These are phyloP conservation scores for Drosophila takahashii DNA, from an alignment of 1,140 invertebrate genomes.

Conservation along the genomic window DNA sequence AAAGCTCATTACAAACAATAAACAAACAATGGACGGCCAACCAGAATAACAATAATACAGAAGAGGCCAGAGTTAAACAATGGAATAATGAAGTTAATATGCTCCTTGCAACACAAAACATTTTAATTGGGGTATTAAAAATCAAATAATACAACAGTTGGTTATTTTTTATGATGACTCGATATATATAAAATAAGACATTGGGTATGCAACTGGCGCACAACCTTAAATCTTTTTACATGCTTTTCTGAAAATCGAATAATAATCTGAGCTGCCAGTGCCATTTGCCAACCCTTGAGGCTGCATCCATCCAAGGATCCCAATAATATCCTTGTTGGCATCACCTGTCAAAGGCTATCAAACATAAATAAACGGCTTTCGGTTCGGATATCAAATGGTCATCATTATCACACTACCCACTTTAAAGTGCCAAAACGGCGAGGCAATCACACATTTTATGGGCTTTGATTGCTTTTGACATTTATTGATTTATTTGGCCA, in stretches of 20 bases:
- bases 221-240: too few species aligned
- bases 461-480: constrained; percentile 73
- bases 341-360: constrained; percentile 5
- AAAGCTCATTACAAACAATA: constrained; percentile 50
- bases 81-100: constrained; percentile 2
- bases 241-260: too few species aligned
- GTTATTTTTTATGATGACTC: too few species aligned
- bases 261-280: too few species aligned
- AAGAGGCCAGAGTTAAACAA: not conserved
- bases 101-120: not conserved
- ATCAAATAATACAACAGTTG: not conserved
- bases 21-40: constrained; percentile 10
- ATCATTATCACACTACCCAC: constrained; percentile 40
- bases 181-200: too few species aligned
- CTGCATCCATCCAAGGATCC: not conserved
- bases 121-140: constrained; percentile 1
- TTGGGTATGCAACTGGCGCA: too few species aligned
- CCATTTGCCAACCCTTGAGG: constrained; percentile 3
- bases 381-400: constrained; percentile 17
- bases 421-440: constrained; percentile 10
- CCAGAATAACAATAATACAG: not conserved
- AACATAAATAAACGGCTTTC: constrained; percentile 38
- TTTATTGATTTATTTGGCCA: constrained; percentile 71
- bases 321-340: not conserved
- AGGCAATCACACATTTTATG: constrained; percentile 55